Evolutionary conservation across 2,113 vertebrate genomes (phyloP).

Genomic region (Diadophis punctatus): DNA sequence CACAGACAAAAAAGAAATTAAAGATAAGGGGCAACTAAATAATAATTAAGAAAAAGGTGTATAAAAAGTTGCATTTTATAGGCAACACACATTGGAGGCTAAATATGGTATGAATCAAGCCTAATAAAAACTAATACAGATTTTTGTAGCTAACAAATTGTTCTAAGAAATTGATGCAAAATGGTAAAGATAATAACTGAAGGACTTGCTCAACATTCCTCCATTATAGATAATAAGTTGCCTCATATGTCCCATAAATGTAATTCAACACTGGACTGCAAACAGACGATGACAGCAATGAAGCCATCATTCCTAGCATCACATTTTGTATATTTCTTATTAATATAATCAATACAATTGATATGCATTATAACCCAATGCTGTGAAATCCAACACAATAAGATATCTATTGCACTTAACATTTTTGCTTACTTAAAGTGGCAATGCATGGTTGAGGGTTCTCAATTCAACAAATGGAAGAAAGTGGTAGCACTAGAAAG

Average conservation of each 20-base stretch:
- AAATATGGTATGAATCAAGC: neutral
- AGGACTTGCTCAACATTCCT: neutral
- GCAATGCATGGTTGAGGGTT: neutral
- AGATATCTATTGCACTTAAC: neutral
- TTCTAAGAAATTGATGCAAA: neutral
- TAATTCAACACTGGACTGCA: neutral
- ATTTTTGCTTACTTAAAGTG: slow-evolving; percentile 1
- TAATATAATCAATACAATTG: neutral
- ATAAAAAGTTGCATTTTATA: neutral
- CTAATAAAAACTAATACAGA: neutral
- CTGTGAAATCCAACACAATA: neutral
- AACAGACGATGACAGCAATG: neutral
- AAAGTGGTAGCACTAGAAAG: neutral
- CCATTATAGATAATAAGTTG: neutral
- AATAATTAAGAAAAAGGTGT: neutral
- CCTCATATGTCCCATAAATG: neutral
- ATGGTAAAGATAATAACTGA: neutral
- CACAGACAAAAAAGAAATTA: neutral
- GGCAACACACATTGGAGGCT: neutral
- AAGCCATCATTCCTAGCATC: neutral
- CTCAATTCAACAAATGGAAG: neutral
- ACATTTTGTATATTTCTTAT: neutral
- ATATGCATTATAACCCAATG: neutral
- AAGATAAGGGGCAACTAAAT: neutral
- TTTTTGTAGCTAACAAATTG: neutral